phyloP scores from a whole-genome alignment of 1,140 invertebrate genomes.

The Babylonia areolata region DNA sequence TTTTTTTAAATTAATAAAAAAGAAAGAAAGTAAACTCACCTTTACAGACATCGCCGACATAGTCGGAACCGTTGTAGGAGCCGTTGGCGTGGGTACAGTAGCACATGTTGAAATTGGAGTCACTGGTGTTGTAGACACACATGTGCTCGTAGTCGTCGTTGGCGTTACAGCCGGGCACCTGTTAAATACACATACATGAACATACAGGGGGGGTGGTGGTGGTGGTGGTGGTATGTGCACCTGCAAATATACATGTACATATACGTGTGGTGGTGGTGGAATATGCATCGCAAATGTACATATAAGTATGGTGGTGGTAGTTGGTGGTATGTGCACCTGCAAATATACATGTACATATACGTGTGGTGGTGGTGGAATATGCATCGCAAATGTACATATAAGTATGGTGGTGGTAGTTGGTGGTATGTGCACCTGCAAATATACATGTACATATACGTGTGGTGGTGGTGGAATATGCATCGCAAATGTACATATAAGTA shows the following conservation, averaged over 20 bases:
- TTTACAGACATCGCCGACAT: neutral
- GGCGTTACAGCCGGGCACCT: neutral
- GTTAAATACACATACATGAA: neutral
- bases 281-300: no score
- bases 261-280: no score
- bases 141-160: neutral
- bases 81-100: neutral
- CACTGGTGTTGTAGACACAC: neutral
- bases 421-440: neutral
- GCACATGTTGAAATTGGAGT: neutral
- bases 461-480: no score
- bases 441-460: neutral
- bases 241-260: neutral
- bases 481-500: neutral
- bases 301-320: no score
- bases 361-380: no score
- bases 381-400: neutral
- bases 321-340: neutral
- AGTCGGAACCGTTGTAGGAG: neutral
- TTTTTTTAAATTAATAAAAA: no score
- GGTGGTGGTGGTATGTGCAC: neutral
- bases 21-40: neutral
- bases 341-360: neutral
- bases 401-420: no score
- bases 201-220: no score